Evolutionary conservation across 2,888 invertebrate species (phyloP).

Genomic region (Gymnocheta viridis): DNA sequence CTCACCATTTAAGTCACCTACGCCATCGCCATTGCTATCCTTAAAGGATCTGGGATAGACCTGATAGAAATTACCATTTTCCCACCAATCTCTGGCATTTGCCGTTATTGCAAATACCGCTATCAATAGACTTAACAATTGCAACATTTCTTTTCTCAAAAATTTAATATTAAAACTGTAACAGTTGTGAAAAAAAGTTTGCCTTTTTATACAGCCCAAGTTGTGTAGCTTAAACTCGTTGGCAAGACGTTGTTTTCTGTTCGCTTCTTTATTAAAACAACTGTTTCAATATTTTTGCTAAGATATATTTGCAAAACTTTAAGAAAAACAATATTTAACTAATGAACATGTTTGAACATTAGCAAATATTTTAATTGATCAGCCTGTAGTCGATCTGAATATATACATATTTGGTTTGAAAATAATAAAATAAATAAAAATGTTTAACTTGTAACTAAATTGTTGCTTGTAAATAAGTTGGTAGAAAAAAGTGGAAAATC

Average conservation of each 20-base stretch:
- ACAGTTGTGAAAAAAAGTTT: too few relatives aligned
- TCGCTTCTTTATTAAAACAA: neutral
- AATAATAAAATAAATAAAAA: neutral
- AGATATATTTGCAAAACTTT: neutral
- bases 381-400: neutral
- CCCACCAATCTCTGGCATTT: constrained; percentile 78
- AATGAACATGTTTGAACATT: neutral
- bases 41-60: constrained; percentile 91
- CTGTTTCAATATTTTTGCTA: constrained; percentile 43
- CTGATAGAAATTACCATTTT: constrained; percentile 86
- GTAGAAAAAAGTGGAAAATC: neutral
- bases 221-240: neutral
- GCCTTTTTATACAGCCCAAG: neutral
- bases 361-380: constrained; percentile 11
- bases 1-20: constrained; percentile 85
- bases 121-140: constrained; percentile 27
- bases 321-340: neutral
- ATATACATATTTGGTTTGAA: neutral
- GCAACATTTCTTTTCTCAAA: constrained; percentile 37
- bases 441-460: neutral
- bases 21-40: constrained; percentile 90
- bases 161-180: neutral
- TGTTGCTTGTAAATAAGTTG: neutral
- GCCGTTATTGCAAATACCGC: constrained; percentile 33
- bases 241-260: neutral